A percentile compares a stretch with the other conserved stretches of the same genome.
phyloP scores from a whole-genome alignment of 2,113 vertebrate genomes.

The Cheirogaleus medius region DNA sequence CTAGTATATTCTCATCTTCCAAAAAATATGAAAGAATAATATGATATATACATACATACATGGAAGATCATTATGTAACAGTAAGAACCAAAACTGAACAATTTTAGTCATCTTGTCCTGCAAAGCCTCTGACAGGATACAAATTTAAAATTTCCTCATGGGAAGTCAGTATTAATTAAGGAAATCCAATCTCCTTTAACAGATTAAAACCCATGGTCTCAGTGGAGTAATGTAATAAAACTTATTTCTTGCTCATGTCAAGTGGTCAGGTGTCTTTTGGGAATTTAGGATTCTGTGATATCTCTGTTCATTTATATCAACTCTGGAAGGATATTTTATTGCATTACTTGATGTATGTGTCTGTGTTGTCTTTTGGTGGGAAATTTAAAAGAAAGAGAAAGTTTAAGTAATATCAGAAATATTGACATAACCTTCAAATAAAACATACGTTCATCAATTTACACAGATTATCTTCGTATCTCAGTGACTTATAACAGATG shows the following conservation, averaged over 20 bases:
- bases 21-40: conserved; percentile 40
- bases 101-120: not conserved
- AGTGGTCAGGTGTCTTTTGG: not conserved
- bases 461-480: not conserved
- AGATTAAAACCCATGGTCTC: not conserved
- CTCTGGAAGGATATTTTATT: not conserved
- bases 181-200: not conserved
- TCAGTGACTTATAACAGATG: not conserved
- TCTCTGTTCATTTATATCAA: not conserved
- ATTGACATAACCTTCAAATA: not conserved
- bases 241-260: not conserved
- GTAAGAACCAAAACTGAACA: not conserved
- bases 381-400: not conserved
- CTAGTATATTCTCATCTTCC: not conserved
- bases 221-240: not conserved
- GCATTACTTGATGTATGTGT: not conserved
- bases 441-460: not conserved
- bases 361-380: not conserved
- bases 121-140: not conserved
- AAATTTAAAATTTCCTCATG: not conserved
- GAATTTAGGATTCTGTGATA: not conserved
- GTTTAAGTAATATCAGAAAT: not conserved
- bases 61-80: not conserved
- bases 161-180: not conserved
- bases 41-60: fast-evolving